Evolutionary conservation across 1,140 invertebrate genomes (phyloP).

Genomic region (Aplysia californica): DNA sequence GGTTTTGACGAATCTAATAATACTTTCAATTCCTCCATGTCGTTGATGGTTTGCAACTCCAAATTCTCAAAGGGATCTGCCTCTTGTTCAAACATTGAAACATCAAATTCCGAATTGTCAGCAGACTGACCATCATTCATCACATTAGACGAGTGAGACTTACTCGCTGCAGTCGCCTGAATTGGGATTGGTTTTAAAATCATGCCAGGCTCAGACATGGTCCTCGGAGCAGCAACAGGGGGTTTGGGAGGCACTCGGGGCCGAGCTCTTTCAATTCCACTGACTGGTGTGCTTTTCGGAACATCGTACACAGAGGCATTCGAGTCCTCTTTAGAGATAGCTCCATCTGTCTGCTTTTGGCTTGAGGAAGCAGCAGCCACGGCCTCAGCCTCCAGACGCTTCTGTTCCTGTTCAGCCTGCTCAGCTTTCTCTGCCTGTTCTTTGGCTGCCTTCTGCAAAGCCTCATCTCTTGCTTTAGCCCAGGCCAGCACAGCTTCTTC

Average conservation of each 20-base stretch:
- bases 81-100: slow-evolving; percentile 52
- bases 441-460: slow-evolving; percentile 24
- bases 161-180: background rate
- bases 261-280: no score
- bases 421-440: no score
- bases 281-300: background rate
- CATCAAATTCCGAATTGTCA: slow-evolving; percentile 36
- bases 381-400: background rate
- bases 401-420: no score
- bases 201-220: slow-evolving; percentile 33
- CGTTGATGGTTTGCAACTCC: slow-evolving; percentile 51
- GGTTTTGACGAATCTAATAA: slow-evolving; percentile 9
- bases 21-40: slow-evolving; percentile 46
- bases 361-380: no score
- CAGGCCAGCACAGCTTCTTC: slow-evolving; percentile 53
- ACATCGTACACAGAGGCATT: slow-evolving; percentile 9
- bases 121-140: background rate
- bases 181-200: slow-evolving; percentile 46
- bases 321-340: no score
- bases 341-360: no score
- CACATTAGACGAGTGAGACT: background rate
- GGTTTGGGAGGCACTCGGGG: slow-evolving; percentile 15
- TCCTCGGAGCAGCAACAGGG: slow-evolving; percentile 3
- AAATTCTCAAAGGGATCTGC: slow-evolving; percentile 55
- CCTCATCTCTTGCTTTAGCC: slow-evolving; percentile 43